These are phyloP conservation scores for Oriolus oriolus DNA, from an alignment of 2,113 vertebrate genomes.

Conservation along the genomic window DNA sequence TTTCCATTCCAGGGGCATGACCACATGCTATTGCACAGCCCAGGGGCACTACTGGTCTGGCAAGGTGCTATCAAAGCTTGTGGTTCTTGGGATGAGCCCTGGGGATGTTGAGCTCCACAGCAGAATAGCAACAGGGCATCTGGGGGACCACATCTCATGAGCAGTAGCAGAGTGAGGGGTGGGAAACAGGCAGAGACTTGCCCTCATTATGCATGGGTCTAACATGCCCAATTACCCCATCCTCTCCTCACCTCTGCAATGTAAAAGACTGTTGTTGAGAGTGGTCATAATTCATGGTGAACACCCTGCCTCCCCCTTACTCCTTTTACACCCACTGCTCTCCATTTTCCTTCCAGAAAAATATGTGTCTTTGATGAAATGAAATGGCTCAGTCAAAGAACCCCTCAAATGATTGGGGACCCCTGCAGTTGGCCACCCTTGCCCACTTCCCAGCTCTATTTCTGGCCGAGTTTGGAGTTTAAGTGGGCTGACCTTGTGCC, in stretches of 20 bases:
- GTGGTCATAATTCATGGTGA: slow-evolving; percentile 51
- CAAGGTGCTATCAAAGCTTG: rapidly evolving
- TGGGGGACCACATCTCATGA: background rate
- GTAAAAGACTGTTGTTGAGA: slow-evolving; percentile 64
- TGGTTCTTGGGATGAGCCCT: background rate
- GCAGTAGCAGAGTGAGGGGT: background rate
- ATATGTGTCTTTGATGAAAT: slow-evolving; percentile 61
- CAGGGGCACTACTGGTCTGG: background rate
- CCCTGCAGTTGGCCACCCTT: slow-evolving; percentile 58
- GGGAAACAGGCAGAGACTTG: slow-evolving; percentile 12
- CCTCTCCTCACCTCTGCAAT: slow-evolving; percentile 55
- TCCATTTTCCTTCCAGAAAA: slow-evolving; percentile 57
- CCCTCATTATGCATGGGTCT: slow-evolving; percentile 44
- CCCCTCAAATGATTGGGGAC: slow-evolving; percentile 51
- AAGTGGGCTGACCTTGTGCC: slow-evolving; percentile 72
- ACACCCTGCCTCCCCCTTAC: slow-evolving; percentile 5
- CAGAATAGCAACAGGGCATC: rapidly evolving
- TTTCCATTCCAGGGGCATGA: background rate
- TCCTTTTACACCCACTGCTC: slow-evolving; percentile 45
- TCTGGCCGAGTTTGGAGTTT: slow-evolving; percentile 57
- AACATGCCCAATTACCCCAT: slow-evolving; percentile 43
- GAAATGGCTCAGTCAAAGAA: slow-evolving; percentile 62
- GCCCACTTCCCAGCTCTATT: slow-evolving; percentile 65
- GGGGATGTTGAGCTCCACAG: background rate
- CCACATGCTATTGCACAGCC: rapidly evolving